phyloP scores from a whole-genome alignment of 2,888 invertebrate genomes.

The Mantis religiosa region DNA sequence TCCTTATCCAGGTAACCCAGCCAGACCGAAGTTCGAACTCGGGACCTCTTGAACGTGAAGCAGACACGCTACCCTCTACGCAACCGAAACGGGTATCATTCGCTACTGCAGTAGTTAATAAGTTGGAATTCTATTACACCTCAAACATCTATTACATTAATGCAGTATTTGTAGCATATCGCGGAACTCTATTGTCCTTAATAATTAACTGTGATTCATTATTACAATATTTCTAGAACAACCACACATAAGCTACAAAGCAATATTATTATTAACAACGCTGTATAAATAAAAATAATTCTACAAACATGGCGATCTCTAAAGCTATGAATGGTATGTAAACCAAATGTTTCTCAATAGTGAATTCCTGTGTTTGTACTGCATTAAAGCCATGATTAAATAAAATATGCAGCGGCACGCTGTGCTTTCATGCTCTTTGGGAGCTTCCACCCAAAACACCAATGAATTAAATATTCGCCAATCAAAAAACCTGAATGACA shows the following conservation, averaged over 20 bases:
- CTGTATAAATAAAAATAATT: background rate
- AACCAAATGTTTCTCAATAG: background rate
- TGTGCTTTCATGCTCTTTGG: background rate
- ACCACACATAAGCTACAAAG: background rate
- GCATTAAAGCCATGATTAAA: background rate
- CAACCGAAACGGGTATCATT: no score
- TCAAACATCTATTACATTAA: no score
- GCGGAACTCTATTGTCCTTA: no score
- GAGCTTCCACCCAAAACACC: background rate
- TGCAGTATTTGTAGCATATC: no score
- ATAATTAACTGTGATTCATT: no score
- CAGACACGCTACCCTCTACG: no score
- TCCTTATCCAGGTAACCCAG: no score
- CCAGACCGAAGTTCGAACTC: no score
- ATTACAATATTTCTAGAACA: background rate
- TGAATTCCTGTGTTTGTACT: background rate
- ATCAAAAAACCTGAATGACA: background rate
- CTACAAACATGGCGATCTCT: background rate
- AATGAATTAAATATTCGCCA: background rate
- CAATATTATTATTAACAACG: background rate
- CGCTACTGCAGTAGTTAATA: no score
- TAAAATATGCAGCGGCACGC: background rate
- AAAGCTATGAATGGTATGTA: background rate
- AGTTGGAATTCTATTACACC: no score
- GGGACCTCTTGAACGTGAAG: no score